These are phyloP conservation scores for Eudemis profundana DNA, from an alignment of 2,888 invertebrate species.

Conservation along the genomic window DNA sequence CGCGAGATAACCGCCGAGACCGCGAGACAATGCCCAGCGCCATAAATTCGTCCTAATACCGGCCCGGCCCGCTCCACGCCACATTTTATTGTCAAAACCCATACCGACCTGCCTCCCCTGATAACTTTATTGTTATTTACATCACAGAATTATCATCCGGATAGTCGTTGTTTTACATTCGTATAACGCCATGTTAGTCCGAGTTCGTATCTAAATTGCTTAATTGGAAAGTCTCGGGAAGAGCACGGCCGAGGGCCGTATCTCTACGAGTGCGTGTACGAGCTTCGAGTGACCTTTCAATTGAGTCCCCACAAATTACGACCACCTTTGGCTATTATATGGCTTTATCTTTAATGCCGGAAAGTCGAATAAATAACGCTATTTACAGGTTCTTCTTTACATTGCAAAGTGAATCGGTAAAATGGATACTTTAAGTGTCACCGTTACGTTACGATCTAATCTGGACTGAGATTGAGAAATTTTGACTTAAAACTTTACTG, in stretches of 20 bases:
- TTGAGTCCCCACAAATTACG: constrained; percentile 65
- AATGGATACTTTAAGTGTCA: constrained; percentile 58
- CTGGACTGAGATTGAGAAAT: constrained; percentile 54
- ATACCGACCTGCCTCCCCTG: constrained; percentile 74
- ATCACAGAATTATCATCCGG: constrained; percentile 80
- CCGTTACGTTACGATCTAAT: constrained; percentile 55
- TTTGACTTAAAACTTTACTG: constrained; percentile 6
- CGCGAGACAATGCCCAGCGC: constrained; percentile 54
- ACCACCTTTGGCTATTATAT: constrained; percentile 59
- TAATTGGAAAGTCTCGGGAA: constrained; percentile 81
- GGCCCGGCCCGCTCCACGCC: constrained; percentile 66
- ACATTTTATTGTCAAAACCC: constrained; percentile 84
- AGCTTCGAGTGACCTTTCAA: constrained; percentile 68
- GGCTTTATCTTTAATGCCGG: constrained; percentile 67
- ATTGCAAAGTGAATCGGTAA: constrained; percentile 61
- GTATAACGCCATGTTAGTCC: constrained; percentile 75
- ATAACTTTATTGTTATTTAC: constrained; percentile 85
- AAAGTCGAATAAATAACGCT: constrained; percentile 64
- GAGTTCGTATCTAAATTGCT: constrained; percentile 82
- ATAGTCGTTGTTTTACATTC: constrained; percentile 83
- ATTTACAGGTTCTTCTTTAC: constrained; percentile 63
- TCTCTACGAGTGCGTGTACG: constrained; percentile 67
- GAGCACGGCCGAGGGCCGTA: constrained; percentile 65
- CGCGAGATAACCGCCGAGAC: constrained; percentile 45
- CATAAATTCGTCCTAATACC: constrained; percentile 77